Conservation (phyloP, 2,797 vertebrate species). For the Craterocephalus amniculus region DNA sequence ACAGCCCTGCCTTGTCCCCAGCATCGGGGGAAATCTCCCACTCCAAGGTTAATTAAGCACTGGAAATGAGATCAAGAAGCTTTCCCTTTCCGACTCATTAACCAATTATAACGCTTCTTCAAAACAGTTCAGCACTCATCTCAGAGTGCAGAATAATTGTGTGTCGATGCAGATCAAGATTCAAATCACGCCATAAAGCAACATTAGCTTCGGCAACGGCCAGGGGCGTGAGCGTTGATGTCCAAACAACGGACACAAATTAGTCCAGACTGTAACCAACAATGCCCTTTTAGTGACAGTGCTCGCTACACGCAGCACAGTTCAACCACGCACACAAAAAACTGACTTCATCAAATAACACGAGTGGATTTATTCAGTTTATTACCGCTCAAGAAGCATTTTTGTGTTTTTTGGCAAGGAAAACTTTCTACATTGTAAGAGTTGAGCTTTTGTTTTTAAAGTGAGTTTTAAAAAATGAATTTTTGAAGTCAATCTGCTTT, state of each 20-base stretch:
- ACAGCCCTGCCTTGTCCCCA: slow-evolving; percentile 72
- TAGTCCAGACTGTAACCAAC: background rate
- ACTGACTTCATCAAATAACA: background rate
- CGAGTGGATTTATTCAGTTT: background rate
- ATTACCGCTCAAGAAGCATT: background rate
- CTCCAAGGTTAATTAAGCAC: slow-evolving; percentile 86
- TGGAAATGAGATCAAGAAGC: slow-evolving; percentile 84
- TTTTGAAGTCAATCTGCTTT: background rate
- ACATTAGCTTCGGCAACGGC: slow-evolving; percentile 27
- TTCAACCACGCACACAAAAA: background rate
- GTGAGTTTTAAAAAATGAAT: no score
- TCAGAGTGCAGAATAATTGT: slow-evolving; percentile 72
- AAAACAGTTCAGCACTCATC: slow-evolving; percentile 75
- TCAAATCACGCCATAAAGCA: slow-evolving; percentile 44
- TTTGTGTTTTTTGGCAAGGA: background rate
- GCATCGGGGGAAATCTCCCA: slow-evolving; percentile 77
- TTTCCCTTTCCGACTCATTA: slow-evolving; percentile 83
- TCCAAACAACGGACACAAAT: slow-evolving; percentile 33
- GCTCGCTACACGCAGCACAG: background rate
- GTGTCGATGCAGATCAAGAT: slow-evolving; percentile 77
- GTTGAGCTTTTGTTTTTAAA: background rate
- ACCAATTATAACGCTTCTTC: slow-evolving; percentile 81
- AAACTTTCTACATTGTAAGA: background rate
- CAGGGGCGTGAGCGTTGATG: slow-evolving; percentile 12
- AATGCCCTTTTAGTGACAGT: background rate